phyloP scores from a whole-genome alignment of 2,888 invertebrate species.

The Drosophila crucigera region DNA sequence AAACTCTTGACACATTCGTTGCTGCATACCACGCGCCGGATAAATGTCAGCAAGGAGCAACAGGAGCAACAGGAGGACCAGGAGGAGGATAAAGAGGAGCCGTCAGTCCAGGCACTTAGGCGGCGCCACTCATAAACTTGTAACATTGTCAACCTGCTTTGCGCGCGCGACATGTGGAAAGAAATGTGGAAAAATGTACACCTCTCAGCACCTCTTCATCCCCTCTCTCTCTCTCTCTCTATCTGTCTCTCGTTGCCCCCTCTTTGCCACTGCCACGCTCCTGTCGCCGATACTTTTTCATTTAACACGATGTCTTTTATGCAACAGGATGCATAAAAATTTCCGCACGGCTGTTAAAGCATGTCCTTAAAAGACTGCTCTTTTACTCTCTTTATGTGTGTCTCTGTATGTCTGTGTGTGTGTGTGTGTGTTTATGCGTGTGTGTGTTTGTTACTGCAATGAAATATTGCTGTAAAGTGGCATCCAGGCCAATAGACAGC shows the following conservation, averaged over 20 bases:
- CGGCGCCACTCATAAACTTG: constrained; percentile 63
- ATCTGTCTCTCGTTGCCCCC: not conserved
- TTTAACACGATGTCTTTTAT: constrained; percentile 18
- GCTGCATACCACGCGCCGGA: constrained; percentile 23
- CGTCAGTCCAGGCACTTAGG: constrained; percentile 27
- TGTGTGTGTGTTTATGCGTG: not conserved
- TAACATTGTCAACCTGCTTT: constrained; percentile 66
- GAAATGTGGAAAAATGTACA: constrained; percentile 6
- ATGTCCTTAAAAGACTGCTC: constrained; percentile 11
- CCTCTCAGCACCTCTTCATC: not conserved
- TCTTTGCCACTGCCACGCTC: not conserved
- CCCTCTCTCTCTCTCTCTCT: not conserved
- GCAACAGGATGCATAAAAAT: constrained; percentile 73
- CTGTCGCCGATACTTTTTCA: not conserved
- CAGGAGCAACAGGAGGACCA: not conserved
- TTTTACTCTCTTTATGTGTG: constrained; percentile 1
- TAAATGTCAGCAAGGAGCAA: constrained; percentile 17
- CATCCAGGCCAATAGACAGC: constrained; percentile 47
- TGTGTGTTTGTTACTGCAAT: constrained; percentile 1
- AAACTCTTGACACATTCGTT: constrained; percentile 39
- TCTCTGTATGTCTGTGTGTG: not conserved
- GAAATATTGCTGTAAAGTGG: constrained; percentile 43
- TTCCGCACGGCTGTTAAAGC: constrained; percentile 30
- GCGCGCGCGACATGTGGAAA: constrained; percentile 21
- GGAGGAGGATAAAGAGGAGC: not conserved